These are phyloP conservation scores for Drosophila ustulata DNA, from an alignment of 2,888 invertebrate genomes.

Conservation along the genomic window DNA sequence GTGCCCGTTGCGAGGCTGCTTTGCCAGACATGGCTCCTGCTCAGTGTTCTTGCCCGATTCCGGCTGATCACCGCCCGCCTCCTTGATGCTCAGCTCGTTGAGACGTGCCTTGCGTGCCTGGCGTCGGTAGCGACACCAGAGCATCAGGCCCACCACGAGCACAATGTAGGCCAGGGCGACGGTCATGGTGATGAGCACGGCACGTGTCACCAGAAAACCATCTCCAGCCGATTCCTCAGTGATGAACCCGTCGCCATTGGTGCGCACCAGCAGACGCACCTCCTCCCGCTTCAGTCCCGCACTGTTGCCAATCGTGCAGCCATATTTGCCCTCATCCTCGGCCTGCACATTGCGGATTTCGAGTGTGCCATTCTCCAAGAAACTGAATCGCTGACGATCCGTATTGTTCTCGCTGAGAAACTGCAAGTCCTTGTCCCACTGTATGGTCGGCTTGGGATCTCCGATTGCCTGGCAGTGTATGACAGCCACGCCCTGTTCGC, in stretches of 20 bases:
- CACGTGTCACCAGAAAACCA: slow-evolving; percentile 92
- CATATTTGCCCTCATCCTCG: slow-evolving; percentile 94
- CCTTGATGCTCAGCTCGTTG: slow-evolving; percentile 87
- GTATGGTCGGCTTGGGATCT: slow-evolving; percentile 94
- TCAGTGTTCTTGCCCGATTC: slow-evolving; percentile 77
- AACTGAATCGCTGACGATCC: slow-evolving; percentile 86
- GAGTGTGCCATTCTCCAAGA: slow-evolving; percentile 93
- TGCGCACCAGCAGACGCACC: slow-evolving; percentile 90
- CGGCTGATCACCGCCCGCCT: slow-evolving; percentile 85
- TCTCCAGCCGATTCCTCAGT: slow-evolving; percentile 87
- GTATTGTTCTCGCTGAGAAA: slow-evolving; percentile 85
- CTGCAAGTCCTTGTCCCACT: slow-evolving; percentile 95
- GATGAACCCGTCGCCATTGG: slow-evolving; percentile 87
- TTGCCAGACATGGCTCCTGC: slow-evolving; percentile 84
- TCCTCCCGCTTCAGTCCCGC: slow-evolving; percentile 94
- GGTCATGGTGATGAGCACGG: slow-evolving; percentile 95
- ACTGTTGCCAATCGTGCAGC: slow-evolving; percentile 97
- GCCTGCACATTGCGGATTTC: slow-evolving; percentile 90
- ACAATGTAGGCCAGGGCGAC: slow-evolving; percentile 97
- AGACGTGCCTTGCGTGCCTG: slow-evolving; percentile 86
- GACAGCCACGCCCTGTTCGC: slow-evolving; percentile 89
- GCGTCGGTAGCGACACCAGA: slow-evolving; percentile 94
- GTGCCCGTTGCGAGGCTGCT: slow-evolving; percentile 81
- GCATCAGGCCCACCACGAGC: slow-evolving; percentile 95
- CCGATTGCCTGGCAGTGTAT: slow-evolving; percentile 95